These are phyloP conservation scores for Calidris pugnax DNA, from an alignment of 2,113 vertebrate species.

Conservation along the genomic window DNA sequence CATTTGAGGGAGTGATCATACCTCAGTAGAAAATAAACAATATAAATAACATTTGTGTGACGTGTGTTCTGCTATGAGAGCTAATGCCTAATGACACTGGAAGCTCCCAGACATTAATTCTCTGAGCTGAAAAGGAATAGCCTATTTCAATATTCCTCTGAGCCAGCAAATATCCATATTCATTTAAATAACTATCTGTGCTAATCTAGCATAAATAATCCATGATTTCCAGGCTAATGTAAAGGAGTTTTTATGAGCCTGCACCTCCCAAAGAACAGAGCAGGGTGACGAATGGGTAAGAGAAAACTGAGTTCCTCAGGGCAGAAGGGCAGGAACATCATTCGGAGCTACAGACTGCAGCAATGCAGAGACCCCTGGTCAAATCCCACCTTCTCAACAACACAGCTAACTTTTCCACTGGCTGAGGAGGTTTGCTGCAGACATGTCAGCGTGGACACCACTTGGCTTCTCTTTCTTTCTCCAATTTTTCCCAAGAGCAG, in stretches of 20 bases:
- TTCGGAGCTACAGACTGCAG: neutral
- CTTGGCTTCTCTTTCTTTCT: neutral
- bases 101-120: neutral
- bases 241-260: neutral
- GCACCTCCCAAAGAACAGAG: neutral
- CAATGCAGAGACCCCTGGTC: neutral
- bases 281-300: neutral
- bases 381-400: neutral
- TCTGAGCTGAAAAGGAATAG: neutral
- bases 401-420: neutral
- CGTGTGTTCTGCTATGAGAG: neutral
- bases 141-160: neutral
- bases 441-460: rapidly evolving
- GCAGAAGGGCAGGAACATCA: neutral
- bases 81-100: neutral
- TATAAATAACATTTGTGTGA: slow-evolving; percentile 27
- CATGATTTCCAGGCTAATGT: neutral
- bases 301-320: neutral
- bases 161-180: neutral
- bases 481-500: neutral
- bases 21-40: slow-evolving; percentile 30
- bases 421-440: neutral
- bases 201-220: neutral
- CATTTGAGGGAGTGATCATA: slow-evolving; percentile 7
- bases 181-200: neutral